These are phyloP conservation scores for Morinoia aosen DNA, from an alignment of 2,888 invertebrate genomes.

Conservation along the genomic window DNA sequence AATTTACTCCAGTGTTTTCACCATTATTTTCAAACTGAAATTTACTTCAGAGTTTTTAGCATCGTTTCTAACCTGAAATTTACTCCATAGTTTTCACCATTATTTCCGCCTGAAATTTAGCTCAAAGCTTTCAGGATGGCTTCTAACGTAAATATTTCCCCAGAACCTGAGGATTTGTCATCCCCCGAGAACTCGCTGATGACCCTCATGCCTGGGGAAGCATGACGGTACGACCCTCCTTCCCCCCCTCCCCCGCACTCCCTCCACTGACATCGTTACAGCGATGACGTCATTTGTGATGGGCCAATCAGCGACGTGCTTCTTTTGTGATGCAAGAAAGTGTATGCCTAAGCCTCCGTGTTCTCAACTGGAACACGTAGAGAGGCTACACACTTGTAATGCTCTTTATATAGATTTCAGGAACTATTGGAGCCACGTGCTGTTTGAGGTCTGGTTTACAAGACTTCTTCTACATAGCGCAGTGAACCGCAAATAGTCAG, in stretches of 20 bases:
- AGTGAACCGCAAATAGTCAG: neutral
- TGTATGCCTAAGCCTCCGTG: neutral
- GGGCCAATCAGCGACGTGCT: neutral
- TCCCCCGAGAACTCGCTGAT: constrained; percentile 66
- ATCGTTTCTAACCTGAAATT: too few species aligned
- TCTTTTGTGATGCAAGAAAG: neutral
- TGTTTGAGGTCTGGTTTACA: neutral
- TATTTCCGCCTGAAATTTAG: too few species aligned
- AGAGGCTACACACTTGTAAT: neutral
- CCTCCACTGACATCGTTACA: constrained; percentile 33
- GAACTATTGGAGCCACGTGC: neutral
- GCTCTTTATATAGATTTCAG: neutral
- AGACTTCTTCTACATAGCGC: neutral
- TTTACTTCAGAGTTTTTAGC: too few species aligned
- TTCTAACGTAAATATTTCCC: neutral
- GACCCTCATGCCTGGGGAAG: constrained; percentile 67
- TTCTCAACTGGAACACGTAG: neutral
- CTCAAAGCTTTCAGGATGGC: neutral
- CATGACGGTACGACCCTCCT: constrained; percentile 64
- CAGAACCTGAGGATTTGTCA: constrained; percentile 66
- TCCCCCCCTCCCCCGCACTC: constrained; percentile 30
- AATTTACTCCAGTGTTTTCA: too few species aligned
- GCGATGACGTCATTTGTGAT: constrained; percentile 21
- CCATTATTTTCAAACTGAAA: too few species aligned
- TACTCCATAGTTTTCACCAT: too few species aligned